phyloP scores from a whole-genome alignment of 2,797 vertebrate species.

The Cossypha niveicapilla region DNA sequence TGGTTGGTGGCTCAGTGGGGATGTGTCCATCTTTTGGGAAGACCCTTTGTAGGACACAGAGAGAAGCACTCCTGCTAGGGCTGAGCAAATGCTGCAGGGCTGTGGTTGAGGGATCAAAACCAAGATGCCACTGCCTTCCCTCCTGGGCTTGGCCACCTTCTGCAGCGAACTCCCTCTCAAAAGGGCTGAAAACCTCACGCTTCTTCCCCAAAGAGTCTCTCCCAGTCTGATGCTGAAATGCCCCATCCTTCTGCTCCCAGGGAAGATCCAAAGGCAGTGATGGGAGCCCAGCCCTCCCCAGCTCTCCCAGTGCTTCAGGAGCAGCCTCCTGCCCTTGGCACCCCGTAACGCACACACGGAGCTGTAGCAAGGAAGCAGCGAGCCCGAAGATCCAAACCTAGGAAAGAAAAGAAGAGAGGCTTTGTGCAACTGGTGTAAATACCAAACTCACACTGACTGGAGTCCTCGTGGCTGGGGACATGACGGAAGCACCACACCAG shows the following conservation, averaged over 20 bases:
- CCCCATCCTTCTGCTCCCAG: neutral
- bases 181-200: slow-evolving; percentile 15
- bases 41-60: neutral
- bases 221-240: neutral
- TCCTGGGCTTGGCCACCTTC: neutral
- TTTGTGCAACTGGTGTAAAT: neutral
- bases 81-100: neutral
- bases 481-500: neutral
- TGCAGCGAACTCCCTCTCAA: neutral
- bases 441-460: neutral
- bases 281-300: neutral
- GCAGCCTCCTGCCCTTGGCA: neutral
- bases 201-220: neutral
- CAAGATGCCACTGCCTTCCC: neutral
- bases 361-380: neutral
- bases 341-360: accelerated
- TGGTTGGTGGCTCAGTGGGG: neutral
- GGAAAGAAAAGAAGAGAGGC: neutral
- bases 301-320: neutral
- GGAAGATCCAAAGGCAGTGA: neutral
- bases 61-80: neutral
- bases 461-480: neutral
- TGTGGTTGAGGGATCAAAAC: neutral
- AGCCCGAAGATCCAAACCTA: neutral
- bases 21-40: neutral